A percentile compares a stretch with the other conserved stretches of the same genome.
Conservation (phyloP, 35 echinoderm and acorn worm species). For the Stichopus chloronotus region DNA sequence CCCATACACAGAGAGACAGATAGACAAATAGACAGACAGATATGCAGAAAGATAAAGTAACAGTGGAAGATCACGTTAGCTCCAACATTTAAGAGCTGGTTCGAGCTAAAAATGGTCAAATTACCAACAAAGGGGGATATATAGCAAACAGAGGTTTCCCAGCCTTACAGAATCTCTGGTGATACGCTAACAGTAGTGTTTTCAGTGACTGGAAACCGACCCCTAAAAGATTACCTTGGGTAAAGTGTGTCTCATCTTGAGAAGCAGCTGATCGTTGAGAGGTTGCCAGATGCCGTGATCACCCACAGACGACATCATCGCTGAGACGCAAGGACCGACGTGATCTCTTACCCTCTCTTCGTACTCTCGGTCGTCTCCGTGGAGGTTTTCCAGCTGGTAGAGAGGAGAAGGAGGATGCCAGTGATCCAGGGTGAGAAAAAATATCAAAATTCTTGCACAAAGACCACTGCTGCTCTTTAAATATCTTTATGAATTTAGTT, state of each 20-base stretch:
- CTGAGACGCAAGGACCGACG: slow-evolving; percentile 84
- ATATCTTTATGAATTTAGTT: background rate
- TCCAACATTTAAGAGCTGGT: too few species aligned
- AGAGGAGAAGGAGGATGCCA: background rate
- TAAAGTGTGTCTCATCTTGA: slow-evolving; percentile 72
- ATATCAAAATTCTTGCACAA: background rate
- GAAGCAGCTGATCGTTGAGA: slow-evolving; percentile 92
- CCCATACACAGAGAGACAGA: too few species aligned
- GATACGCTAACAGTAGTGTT: too few species aligned
- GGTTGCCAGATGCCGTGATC: slow-evolving; percentile 93
- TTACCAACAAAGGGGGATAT: too few species aligned
- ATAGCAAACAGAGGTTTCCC: too few species aligned
- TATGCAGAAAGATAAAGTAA: too few species aligned
- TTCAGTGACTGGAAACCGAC: too few species aligned
- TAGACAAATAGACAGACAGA: too few species aligned
- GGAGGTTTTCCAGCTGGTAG: slow-evolving; percentile 91
- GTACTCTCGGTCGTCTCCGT: slow-evolving; percentile 64
- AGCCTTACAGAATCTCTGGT: too few species aligned
- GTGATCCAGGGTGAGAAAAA: background rate
- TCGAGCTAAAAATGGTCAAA: too few species aligned
- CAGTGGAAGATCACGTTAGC: too few species aligned
- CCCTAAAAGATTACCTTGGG: slow-evolving; percentile 56
- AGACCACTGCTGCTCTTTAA: background rate
- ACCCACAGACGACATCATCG: slow-evolving; percentile 67
- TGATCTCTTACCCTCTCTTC: slow-evolving; percentile 67